Conservation (phyloP, 2,797 vertebrate species). For the Malacoraja senta region DNA sequence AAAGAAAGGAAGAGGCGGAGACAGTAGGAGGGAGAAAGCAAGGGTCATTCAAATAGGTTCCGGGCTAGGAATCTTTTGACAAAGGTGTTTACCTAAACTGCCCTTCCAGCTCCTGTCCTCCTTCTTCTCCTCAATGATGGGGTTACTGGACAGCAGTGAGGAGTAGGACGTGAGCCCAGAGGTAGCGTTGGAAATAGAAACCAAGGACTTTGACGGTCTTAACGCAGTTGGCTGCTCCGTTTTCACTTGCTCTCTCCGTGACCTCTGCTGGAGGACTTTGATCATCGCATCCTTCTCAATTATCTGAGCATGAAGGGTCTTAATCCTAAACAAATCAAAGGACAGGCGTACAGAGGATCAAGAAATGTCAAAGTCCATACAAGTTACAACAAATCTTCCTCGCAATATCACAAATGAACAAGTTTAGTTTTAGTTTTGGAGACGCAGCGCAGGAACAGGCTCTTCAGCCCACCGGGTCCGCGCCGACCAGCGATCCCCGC, state of each 20-base stretch:
- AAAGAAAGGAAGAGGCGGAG: too few species aligned
- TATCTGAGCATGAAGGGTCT: slow-evolving; percentile 95
- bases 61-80: not conserved
- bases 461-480: too few species aligned
- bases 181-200: slow-evolving; percentile 87
- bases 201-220: slow-evolving; percentile 94
- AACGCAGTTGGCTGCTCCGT: slow-evolving; percentile 77
- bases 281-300: slow-evolving; percentile 99
- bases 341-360: not conserved
- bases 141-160: slow-evolving; percentile 77
- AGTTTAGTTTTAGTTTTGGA: not conserved
- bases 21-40: too few species aligned
- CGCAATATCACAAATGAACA: not conserved
- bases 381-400: not conserved
- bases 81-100: slow-evolving; percentile 72
- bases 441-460: too few species aligned
- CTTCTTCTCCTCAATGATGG: slow-evolving; percentile 85
- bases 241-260: slow-evolving; percentile 83
- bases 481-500: too few species aligned
- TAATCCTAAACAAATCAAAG: slow-evolving; percentile 68
- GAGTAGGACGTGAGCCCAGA: slow-evolving; percentile 80
- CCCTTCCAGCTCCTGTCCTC: slow-evolving; percentile 94
- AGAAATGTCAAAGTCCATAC: not conserved
- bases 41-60: too few species aligned
- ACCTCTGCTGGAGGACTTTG: slow-evolving; percentile 95